phyloP scores from a whole-genome alignment of 2,888 invertebrate genomes.

The Drosophila neoperkinsi region DNA sequence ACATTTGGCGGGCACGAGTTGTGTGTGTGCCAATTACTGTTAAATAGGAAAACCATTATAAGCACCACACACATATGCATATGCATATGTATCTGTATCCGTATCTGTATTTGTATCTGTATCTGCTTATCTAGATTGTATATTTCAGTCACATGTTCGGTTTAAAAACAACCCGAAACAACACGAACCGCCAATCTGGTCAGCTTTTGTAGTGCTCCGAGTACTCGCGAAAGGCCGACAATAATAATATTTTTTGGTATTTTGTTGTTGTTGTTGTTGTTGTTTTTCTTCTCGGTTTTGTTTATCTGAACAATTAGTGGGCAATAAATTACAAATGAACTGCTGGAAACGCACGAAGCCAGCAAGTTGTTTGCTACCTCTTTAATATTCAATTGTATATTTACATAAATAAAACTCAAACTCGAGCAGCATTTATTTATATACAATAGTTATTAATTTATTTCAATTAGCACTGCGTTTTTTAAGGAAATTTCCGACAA shows the following conservation, averaged over 20 bases:
- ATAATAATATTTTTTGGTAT: constrained; percentile 21
- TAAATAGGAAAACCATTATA: constrained; percentile 41
- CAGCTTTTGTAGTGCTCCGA: constrained; percentile 14
- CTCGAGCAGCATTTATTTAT: neutral
- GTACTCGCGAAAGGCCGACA: constrained; percentile 8
- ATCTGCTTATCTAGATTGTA: constrained; percentile 18
- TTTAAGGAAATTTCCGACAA: neutral
- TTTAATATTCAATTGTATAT: constrained; percentile 25
- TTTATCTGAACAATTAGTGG: constrained; percentile 59
- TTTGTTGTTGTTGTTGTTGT: neutral
- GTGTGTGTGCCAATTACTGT: constrained; percentile 46
- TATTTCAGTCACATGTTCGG: constrained; percentile 55
- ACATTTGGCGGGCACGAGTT: constrained; percentile 56
- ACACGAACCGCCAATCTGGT: constrained; percentile 31
- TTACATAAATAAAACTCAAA: constrained; percentile 1
- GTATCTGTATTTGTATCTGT: constrained; percentile 1
- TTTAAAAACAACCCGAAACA: constrained; percentile 23
- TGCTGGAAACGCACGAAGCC: constrained; percentile 14
- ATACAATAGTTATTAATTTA: neutral
- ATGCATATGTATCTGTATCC: neutral
- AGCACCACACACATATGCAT: neutral
- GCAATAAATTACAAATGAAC: constrained; percentile 44
- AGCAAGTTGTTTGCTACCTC: constrained; percentile 8
- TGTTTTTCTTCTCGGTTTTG: constrained; percentile 23
- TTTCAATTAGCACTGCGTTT: neutral